Evolutionary conservation across 30 jellyfish, hydroid and myxozoan genomes (phyloP).

Genomic region (Cassiopea andromeda): DNA sequence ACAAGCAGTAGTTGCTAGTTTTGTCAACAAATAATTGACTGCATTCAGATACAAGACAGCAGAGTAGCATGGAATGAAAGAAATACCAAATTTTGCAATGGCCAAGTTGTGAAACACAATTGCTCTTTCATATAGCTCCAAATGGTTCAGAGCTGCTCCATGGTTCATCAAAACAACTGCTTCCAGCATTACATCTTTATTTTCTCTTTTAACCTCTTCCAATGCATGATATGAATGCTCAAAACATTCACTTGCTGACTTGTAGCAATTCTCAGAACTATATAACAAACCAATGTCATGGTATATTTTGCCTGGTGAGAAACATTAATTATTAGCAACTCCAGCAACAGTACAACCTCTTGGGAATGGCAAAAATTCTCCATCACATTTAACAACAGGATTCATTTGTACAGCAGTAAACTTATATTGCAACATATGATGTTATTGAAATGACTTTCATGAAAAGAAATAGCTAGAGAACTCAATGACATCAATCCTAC

Average conservation of each 20-base stretch:
- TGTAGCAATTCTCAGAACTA: conserved; percentile 83
- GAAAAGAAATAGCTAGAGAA: no score
- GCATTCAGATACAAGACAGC: neutral
- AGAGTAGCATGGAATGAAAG: neutral
- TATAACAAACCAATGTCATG: conserved; percentile 91
- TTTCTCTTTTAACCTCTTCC: conserved; percentile 41
- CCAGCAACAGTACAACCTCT: neutral
- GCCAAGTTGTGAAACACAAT: conserved; percentile 73
- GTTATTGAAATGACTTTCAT: no score
- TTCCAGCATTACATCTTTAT: conserved; percentile 59
- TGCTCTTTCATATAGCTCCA: conserved; percentile 71
- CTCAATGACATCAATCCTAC: no score
- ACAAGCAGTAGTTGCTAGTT: no score
- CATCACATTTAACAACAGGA: no score
- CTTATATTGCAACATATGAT: no score
- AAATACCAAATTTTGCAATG: conserved; percentile 74
- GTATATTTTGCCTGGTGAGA: conserved; percentile 76
- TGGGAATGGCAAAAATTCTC: no score
- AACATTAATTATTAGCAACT: neutral
- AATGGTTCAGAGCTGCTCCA: conserved; percentile 82
- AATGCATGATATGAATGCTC: conserved; percentile 81
- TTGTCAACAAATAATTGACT: no score
- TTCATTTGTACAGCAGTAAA: no score
- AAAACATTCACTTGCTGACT: conserved; percentile 93
- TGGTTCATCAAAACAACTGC: conserved; percentile 79